phyloP scores from a whole-genome alignment of 2,888 invertebrate species.

The Nomada hirtipes region DNA sequence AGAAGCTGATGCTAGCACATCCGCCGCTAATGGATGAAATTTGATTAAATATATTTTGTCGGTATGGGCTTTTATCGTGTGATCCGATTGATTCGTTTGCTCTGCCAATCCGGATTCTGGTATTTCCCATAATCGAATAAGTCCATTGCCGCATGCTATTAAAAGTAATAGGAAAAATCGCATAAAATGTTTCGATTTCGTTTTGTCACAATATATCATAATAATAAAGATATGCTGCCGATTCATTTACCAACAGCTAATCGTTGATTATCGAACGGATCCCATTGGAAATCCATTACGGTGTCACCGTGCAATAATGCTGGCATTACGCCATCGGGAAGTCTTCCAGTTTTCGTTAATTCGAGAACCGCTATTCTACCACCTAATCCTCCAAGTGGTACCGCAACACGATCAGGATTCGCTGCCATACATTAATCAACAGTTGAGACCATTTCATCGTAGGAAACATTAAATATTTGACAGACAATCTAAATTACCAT shows the following conservation, averaged over 20 bases:
- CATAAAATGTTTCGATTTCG: background rate
- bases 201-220: background rate
- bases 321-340: conserved; percentile 92
- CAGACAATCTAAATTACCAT: conserved; percentile 86
- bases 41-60: conserved; percentile 97
- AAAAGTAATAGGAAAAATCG: conserved; percentile 31
- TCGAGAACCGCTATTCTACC: conserved; percentile 95
- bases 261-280: conserved; percentile 93
- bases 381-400: conserved; percentile 95
- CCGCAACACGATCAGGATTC: conserved; percentile 94
- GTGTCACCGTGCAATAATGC: conserved; percentile 96
- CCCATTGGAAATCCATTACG: conserved; percentile 97
- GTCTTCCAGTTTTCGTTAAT: conserved; percentile 90
- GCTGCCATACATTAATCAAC: conserved; percentile 85
- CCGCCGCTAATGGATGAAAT: conserved; percentile 95
- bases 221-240: background rate
- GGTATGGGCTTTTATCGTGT: conserved; percentile 90
- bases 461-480: background rate
- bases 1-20: conserved; percentile 94
- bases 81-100: conserved; percentile 91
- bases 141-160: conserved; percentile 94
- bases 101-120: conserved; percentile 89
- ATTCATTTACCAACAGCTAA: conserved; percentile 89
- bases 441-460: background rate
- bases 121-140: conserved; percentile 92